Percentiles rank a stretch among this genome's conserved stretches.
phyloP scores from a whole-genome alignment of 2,113 vertebrate species.

The Silurus glanis region DNA sequence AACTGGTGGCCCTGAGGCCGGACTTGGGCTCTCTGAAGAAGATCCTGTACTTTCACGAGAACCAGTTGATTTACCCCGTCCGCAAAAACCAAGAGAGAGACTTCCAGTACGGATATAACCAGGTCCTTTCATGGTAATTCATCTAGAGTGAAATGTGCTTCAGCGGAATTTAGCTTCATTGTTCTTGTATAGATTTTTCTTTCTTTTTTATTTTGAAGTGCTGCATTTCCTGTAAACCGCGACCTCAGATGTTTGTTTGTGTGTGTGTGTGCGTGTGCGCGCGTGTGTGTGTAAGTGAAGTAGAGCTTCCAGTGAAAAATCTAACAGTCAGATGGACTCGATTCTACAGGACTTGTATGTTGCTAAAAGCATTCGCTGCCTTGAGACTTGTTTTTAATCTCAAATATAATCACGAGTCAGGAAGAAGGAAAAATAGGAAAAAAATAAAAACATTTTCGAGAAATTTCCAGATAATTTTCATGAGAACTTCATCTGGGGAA shows the following conservation, averaged over 20 bases:
- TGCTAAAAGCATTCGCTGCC: slow-evolving; percentile 10
- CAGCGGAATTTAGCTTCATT: background rate
- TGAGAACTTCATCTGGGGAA: too few relatives aligned
- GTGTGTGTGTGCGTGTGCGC: background rate
- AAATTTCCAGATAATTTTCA: too few relatives aligned
- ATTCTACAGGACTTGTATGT: background rate
- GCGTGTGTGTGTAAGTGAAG: background rate
- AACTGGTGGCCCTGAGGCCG: slow-evolving; percentile 86
- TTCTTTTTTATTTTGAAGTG: background rate
- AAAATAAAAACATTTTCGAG: too few relatives aligned
- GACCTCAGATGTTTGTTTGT: background rate
- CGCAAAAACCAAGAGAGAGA: slow-evolving; percentile 88
- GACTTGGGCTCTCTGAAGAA: slow-evolving; percentile 88
- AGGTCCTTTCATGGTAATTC: slow-evolving; percentile 76
- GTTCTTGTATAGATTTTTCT: background rate
- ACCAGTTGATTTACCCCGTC: slow-evolving; percentile 92
- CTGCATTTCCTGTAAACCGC: background rate
- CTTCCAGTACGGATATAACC: slow-evolving; percentile 98
- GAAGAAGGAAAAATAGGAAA: too few relatives aligned
- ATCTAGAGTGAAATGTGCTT: background rate
- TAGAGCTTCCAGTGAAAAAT: slow-evolving; percentile 5
- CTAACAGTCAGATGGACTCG: background rate
- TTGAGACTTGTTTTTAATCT: background rate
- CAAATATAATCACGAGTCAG: too few relatives aligned
- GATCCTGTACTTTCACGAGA: slow-evolving; percentile 96